These are phyloP conservation scores for Tragulus kanchil DNA, from an alignment of 2,113 vertebrate genomes.

Conservation along the genomic window DNA sequence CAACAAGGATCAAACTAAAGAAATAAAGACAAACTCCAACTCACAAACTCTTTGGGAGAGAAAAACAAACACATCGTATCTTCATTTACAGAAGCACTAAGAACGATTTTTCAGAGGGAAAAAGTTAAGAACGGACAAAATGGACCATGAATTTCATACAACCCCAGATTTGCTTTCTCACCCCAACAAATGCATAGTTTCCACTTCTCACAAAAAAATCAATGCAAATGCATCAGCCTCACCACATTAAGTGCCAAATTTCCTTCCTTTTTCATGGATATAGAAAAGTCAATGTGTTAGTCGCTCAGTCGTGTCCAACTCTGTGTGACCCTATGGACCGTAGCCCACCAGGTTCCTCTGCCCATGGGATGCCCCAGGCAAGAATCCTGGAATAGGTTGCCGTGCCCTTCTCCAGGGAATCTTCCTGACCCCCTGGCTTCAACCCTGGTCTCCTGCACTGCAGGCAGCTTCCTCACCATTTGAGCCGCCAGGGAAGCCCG, in stretches of 20 bases:
- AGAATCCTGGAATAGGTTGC: too few species aligned
- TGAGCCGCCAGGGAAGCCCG: too few species aligned
- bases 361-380: too few species aligned
- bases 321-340: too few species aligned
- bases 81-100: neutral
- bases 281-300: neutral
- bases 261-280: neutral
- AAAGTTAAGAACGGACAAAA: neutral
- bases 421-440: too few species aligned
- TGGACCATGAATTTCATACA: neutral
- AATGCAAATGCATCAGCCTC: conserved; percentile 45
- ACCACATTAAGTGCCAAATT: neutral
- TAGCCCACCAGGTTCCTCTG: too few species aligned
- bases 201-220: conserved; percentile 56
- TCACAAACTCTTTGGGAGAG: neutral
- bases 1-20: neutral
- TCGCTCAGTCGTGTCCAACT: too few species aligned
- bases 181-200: neutral
- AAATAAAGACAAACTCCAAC: neutral
- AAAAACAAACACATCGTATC: neutral
- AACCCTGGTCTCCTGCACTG: too few species aligned
- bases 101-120: neutral
- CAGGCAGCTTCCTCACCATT: too few species aligned
- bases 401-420: too few species aligned
- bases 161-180: neutral